Conservation (phyloP, 2,113 vertebrate genomes). For the Odontophorus gujanensis region DNA sequence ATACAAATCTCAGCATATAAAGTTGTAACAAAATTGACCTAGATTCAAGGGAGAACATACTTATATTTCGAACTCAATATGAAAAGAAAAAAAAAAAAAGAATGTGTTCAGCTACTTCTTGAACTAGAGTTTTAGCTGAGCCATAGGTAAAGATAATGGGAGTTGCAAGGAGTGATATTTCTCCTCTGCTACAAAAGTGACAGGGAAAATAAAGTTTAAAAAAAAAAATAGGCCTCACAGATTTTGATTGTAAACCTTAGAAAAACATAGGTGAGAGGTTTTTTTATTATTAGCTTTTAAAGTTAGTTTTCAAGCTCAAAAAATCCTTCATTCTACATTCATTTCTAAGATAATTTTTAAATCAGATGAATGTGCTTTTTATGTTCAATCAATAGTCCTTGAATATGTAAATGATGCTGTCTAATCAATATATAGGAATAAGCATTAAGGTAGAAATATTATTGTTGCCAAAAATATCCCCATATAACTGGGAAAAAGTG, state of each 20-base stretch:
- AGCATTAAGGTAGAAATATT: slow-evolving; percentile 3
- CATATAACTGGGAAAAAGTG: neutral
- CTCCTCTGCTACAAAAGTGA: neutral
- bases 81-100: neutral
- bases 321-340: neutral
- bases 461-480: neutral
- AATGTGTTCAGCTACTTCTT: slow-evolving; percentile 36
- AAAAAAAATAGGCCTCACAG: neutral
- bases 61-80: neutral
- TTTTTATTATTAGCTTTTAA: neutral
- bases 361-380: neutral
- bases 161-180: slow-evolving; percentile 12
- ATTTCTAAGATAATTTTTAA: neutral
- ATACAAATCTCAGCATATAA: neutral
- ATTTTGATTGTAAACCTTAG: neutral
- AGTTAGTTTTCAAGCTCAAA: neutral
- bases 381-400: slow-evolving; percentile 11
- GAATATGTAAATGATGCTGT: slow-evolving; percentile 16
- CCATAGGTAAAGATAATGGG: slow-evolving; percentile 22
- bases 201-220: neutral
- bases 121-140: neutral
- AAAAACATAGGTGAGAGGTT: neutral
- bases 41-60: neutral
- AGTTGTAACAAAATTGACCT: neutral
- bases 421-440: slow-evolving; percentile 28